Evolutionary conservation across 1,140 invertebrate genomes (phyloP).

Genomic region (Lepidurus apus): DNA sequence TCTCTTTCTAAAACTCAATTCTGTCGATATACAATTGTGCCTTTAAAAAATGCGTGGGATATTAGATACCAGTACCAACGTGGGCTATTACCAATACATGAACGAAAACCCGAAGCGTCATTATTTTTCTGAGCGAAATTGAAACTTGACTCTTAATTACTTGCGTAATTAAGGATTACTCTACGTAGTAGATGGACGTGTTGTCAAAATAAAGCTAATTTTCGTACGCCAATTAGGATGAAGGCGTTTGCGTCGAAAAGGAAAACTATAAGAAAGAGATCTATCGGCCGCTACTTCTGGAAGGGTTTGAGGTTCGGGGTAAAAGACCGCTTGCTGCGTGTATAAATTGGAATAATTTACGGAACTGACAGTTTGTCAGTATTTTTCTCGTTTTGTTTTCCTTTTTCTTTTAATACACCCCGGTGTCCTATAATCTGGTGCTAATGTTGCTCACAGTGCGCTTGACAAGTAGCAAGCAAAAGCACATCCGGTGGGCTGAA

Average conservation of each 20-base stretch:
- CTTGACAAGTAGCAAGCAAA: constrained; percentile 9
- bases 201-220: constrained; percentile 9
- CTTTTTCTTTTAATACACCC: background rate
- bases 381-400: background rate
- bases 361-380: background rate
- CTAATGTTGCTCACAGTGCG: background rate
- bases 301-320: too few species aligned
- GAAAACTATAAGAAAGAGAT: too few species aligned
- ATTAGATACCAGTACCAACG: too few species aligned
- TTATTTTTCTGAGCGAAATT: background rate
- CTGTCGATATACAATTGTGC: background rate
- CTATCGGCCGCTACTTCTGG: too few species aligned
- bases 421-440: background rate
- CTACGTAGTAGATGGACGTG: background rate
- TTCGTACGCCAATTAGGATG: background rate
- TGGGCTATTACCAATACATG: too few species aligned
- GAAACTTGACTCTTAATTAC: constrained; percentile 3
- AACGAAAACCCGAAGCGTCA: too few species aligned
- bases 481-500: background rate
- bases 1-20: background rate
- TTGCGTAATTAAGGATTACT: background rate
- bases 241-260: too few species aligned
- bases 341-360: constrained; percentile 7
- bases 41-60: background rate
- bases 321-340: background rate